phyloP scores from a whole-genome alignment of 2,797 vertebrate genomes.

The Poecile montanus region DNA sequence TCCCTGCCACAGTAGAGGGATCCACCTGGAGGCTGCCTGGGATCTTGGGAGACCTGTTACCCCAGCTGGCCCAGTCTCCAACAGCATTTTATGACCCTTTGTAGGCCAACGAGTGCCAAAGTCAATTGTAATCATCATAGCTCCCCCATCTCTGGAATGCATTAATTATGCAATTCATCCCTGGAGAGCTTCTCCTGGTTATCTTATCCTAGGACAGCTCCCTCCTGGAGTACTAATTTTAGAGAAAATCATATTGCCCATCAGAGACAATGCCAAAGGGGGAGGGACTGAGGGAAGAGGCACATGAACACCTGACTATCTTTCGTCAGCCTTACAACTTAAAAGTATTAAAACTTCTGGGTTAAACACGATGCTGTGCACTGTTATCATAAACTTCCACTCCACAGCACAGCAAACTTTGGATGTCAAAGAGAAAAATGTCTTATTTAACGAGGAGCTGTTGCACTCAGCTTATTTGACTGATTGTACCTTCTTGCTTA shows the following conservation, averaged over 20 bases:
- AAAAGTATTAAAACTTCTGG: background rate
- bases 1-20: background rate
- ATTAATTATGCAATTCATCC: background rate
- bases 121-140: background rate
- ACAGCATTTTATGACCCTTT: background rate
- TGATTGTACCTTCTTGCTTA: background rate
- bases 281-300: too few species aligned
- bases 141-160: too few species aligned
- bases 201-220: background rate
- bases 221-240: too few species aligned
- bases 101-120: background rate
- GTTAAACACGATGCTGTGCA: background rate
- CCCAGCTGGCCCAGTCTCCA: background rate
- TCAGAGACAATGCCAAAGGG: background rate
- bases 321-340: background rate
- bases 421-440: constrained; percentile 39
- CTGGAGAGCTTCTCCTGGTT: background rate
- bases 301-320: background rate
- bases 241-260: background rate
- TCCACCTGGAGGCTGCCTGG: background rate
- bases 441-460: background rate
- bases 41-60: background rate
- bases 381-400: background rate
- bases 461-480: constrained; percentile 13
- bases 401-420: background rate